Evolutionary conservation across 2,113 vertebrate species (phyloP), one percentile per base, ranked within the genome.

Genomic region (Eubucco bourcierii): DNA sequence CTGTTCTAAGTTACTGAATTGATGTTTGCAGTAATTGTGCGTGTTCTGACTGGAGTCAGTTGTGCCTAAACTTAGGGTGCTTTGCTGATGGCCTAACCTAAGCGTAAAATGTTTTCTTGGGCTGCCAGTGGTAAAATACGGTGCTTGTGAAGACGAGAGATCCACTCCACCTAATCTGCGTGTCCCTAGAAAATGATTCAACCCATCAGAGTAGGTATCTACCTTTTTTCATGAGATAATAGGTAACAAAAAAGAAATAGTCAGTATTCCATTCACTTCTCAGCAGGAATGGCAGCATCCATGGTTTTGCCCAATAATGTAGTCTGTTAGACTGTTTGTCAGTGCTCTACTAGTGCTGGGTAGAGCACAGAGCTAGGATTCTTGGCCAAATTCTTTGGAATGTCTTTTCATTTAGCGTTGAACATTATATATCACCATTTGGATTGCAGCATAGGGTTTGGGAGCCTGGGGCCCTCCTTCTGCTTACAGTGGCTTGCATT

Each of bases 391-490:
- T 81, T 93, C 15, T 59, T 88, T 67, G 61, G 10, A 31, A 10
- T 77, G 10, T 55, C 33, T 74, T 94, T 88, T 80, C 25, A 67
- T 83, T 85, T 56, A 46, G 64, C 0, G 0, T 55, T 55, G 37
- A 34, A 5, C 12, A 16, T 53, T 23, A 25, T 37, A 34, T 63
- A 0, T 0, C 12, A n/a, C 7, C 4, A 12, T 63, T 70, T 88
- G 68, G 13, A 66, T 70, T 94, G 17, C 68, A 52, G 8, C 11
- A 1, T 25, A 70, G 60, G 28, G 12, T 1, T 12, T 88, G 52
- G 2, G 13, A 70, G 60, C 21, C 8, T 74, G 33, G 73, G 77
- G 21, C 33, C 7, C 21, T 75, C 5, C 53, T 67, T 74, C 11
- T 28, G 3, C 18, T 17, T 3, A 2, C 19, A 70, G n/a, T 53